Base-by-base conservation (phyloP, 2,113 vertebrate species). In the Strix uralensis region DNA sequence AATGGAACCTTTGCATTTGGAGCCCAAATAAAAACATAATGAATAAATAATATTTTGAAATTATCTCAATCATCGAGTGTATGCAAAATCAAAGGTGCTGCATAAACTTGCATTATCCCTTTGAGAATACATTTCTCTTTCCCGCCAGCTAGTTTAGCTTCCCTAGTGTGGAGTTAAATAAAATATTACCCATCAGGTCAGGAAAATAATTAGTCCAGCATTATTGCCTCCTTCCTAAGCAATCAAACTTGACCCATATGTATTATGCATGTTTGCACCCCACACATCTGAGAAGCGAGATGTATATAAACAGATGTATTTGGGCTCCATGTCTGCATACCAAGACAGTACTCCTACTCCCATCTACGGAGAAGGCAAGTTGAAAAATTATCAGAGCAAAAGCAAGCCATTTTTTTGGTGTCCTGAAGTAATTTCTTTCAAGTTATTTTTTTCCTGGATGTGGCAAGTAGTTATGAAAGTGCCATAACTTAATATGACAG, bases 191-290 rank as follows among this genome's bases (percentile, higher is more conserved):
- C 94, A 94, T 97, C 96, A 96, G 94, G 97, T 97, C 93, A 98
- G 98, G 97, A 98, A 97, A 98, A 98, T 97, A 98, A 98, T 98
- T 98, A 98, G 97, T 97, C 97, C 92, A 94, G 96, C 96, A 97
- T 98, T 97, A 97, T 98, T 96, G 95, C 86, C 87, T 97, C 96
- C 97, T 93, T 97, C 86, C 88, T 95, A 95, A 81, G 94, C 98
- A 98, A 98, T 98, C 98, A 97, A 94, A 97, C 95, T 95, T 98
- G 98, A 98, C 98, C 98, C 97, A 87, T 98, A 98, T 98, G 96
- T 98, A 98, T 98, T 98, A 98, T 99, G 97, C 88, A 98, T 98
- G 71, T 94, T 96, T 94, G 92, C 92, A 97, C 95, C 94, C 93
- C 92, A 93, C 96, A 95, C 91, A 88, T 96, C 92, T 93, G 66